Evolutionary conservation across 1,140 invertebrate species (phyloP), one percentile per base, ranked within the genome.

Genomic region (Drosophila kikkawai): DNA sequence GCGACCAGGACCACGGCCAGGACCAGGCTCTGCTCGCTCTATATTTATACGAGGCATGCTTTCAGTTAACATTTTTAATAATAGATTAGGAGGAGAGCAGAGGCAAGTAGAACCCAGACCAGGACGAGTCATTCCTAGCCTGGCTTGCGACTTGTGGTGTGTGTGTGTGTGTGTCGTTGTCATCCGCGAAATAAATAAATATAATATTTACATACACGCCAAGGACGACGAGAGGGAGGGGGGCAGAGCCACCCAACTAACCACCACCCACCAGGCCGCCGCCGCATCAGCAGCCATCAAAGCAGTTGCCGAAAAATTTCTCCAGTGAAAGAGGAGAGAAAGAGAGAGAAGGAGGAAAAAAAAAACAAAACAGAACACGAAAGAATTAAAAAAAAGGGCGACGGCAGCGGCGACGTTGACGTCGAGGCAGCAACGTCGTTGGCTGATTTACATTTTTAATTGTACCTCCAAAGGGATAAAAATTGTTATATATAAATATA

Each of bases 391-490:
- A 58, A 47, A 48, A 48, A 48, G 22, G 22, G 22, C 22, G 45
- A 47, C 12, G 19, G 45, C 45, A 8, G 7, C 41, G 51, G 51
- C 56, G 32, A 63, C 36, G 41, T 22, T 22, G 42, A 56, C 13
- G 29, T 57, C 67, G 47, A 15, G 41, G 53, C 39, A 57, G 64
- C 50, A n/a, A 29, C 75, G 60, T 66, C 74, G 64, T 63, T 66
- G 77, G 73, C 85, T 91, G 86, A 85, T 88, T 88, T 88, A 88
- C 85, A 88, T 88, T 88, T 88, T 88, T 88, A 88, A 88, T 88
- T 88, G 85, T 82, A 75, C 70, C 57, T 83, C 58, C 60, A 66
- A 80, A 83, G 39, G 61, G 47, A 81, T 66, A 76, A 32, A 59
- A 65, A 66, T 29, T 4, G 5, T 37, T 42, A 26, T 37, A 37